These are phyloP conservation scores for Paratrypauchen microcephalus DNA, from an alignment of 2,797 vertebrate species.

Conservation along the genomic window DNA sequence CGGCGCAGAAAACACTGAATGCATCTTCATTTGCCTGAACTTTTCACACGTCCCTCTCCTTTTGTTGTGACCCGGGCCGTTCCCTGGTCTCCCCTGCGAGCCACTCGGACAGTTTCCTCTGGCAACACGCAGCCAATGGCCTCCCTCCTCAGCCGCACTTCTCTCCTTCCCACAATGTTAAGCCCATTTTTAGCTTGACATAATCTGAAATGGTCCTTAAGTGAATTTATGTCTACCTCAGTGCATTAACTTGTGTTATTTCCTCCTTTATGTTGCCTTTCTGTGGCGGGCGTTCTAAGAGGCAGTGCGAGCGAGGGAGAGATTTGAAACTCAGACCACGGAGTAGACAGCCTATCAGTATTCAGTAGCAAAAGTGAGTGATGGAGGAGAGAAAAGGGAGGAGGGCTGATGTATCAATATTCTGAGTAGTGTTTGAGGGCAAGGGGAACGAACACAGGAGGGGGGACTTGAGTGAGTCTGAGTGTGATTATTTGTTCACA, in stretches of 20 bases:
- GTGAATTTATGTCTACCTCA: slow-evolving; percentile 81
- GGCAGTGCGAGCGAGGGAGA: slow-evolving; percentile 63
- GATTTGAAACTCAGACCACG: slow-evolving; percentile 85
- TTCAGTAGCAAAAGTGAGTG: slow-evolving; percentile 86
- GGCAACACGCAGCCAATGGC: slow-evolving; percentile 44
- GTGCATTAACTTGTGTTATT: slow-evolving; percentile 80
- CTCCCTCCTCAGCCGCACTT: slow-evolving; percentile 27
- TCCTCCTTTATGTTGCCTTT: slow-evolving; percentile 73
- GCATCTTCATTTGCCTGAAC: slow-evolving; percentile 78
- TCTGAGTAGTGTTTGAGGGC: slow-evolving; percentile 87
- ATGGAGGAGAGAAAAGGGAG: slow-evolving; percentile 74
- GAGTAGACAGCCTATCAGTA: slow-evolving; percentile 86
- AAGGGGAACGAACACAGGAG: slow-evolving; percentile 81
- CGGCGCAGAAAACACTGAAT: slow-evolving; percentile 59
- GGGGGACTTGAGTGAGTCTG: slow-evolving; percentile 72
- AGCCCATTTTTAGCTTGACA: slow-evolving; percentile 78
- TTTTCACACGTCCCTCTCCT: slow-evolving; percentile 74
- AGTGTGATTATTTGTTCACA: slow-evolving; percentile 79
- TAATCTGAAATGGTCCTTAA: slow-evolving; percentile 84
- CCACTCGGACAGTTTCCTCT: slow-evolving; percentile 69
- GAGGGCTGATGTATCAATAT: slow-evolving; percentile 86
- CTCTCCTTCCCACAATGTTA: slow-evolving; percentile 62
- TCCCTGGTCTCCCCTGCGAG: slow-evolving; percentile 50
- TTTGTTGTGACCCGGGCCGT: slow-evolving; percentile 66
- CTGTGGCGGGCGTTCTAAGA: slow-evolving; percentile 51